Conservation (phyloP, 2,888 invertebrate genomes). For the Tachina fera region DNA sequence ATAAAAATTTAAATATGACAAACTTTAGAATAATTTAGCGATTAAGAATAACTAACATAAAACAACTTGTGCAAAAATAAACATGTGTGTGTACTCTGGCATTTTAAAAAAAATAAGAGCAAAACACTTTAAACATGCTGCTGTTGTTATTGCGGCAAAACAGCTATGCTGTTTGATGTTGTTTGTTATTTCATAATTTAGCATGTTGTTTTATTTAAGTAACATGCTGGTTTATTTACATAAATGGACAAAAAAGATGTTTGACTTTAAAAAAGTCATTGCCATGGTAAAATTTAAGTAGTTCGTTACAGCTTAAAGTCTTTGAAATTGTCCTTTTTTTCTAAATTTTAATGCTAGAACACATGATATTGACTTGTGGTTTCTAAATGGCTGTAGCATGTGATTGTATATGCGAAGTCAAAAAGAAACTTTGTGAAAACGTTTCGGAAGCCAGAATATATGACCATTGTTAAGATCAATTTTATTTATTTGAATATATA, state of each 20-base stretch:
- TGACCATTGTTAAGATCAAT: too few species aligned
- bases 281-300: too few species aligned
- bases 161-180: constrained; percentile 27
- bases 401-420: too few species aligned
- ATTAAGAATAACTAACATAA: background rate
- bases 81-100: constrained; percentile 26
- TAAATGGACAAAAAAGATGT: background rate
- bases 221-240: constrained; percentile 21
- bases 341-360: background rate
- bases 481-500: too few species aligned
- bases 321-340: too few species aligned
- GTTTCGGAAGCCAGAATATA: too few species aligned
- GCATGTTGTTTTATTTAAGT: background rate
- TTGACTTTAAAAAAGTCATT: too few species aligned
- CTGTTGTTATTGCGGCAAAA: constrained; percentile 18
- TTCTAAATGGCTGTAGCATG: too few species aligned
- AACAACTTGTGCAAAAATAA: constrained; percentile 10
- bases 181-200: background rate
- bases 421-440: too few species aligned
- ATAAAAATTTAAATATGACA: too few species aligned
- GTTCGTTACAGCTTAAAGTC: too few species aligned
- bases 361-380: background rate
- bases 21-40: background rate
- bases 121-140: constrained; percentile 33
- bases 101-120: background rate